phyloP scores from a whole-genome alignment of 2,113 vertebrate genomes.

The Dipodomys spectabilis region DNA sequence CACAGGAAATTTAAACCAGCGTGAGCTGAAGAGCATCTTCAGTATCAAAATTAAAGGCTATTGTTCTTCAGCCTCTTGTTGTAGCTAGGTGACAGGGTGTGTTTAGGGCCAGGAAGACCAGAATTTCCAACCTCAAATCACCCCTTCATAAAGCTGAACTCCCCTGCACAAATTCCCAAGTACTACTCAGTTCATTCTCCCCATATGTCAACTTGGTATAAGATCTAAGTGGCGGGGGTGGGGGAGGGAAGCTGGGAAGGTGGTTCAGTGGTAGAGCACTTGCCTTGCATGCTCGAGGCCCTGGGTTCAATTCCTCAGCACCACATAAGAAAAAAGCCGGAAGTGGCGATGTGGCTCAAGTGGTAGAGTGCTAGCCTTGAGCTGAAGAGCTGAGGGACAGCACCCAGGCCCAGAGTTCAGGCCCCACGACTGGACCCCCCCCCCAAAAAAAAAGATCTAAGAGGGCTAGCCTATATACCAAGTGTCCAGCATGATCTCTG shows the following conservation, averaged over 20 bases:
- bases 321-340: no score
- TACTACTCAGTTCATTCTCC: neutral
- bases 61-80: constrained; percentile 25
- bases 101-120: neutral
- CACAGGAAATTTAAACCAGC: constrained; percentile 62
- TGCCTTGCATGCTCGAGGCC: no score
- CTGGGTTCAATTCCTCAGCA: no score
- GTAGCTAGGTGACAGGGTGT: neutral
- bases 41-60: constrained; percentile 8
- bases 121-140: neutral
- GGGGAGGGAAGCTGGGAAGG: no score
- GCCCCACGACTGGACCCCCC: no score
- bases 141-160: neutral
- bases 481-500: neutral
- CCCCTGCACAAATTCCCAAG: neutral
- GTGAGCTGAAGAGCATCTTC: constrained; percentile 58
- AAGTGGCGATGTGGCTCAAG: no score
- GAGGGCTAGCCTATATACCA: no score
- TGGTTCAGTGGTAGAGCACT: no score
- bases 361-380: no score
- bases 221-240: neutral
- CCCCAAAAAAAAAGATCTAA: neutral
- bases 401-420: no score
- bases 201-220: neutral
- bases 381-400: no score